These are phyloP conservation scores for Drosophila equinoxialis DNA, from an alignment of 1,140 invertebrate species.

Conservation along the genomic window DNA sequence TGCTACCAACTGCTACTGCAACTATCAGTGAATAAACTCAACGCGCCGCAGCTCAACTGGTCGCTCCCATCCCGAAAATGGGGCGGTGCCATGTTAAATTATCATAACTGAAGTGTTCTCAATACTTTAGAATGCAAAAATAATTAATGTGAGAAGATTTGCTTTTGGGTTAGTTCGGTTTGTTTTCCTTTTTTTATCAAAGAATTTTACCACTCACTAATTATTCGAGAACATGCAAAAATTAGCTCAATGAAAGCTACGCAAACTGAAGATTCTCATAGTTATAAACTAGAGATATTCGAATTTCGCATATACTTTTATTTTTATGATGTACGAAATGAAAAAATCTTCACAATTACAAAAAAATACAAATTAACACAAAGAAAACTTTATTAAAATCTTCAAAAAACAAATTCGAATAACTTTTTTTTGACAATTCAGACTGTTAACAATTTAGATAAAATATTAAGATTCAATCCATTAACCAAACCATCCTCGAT, in stretches of 20 bases:
- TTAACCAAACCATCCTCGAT: no score
- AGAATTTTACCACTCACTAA: constrained; percentile 41
- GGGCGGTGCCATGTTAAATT: constrained; percentile 49
- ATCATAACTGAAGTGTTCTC: constrained; percentile 68
- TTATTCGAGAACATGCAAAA: constrained; percentile 64
- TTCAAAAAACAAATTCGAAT: no score
- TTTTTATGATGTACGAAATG: no score
- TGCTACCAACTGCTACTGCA: constrained; percentile 26
- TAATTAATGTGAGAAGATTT: constrained; percentile 76
- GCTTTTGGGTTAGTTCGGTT: constrained; percentile 26
- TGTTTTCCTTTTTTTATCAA: constrained; percentile 15
- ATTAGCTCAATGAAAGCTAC: constrained; percentile 50
- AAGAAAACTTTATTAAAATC: no score
- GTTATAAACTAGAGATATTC: neutral
- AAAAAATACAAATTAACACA: neutral
- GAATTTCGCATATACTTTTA: no score
- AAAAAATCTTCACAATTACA: neutral
- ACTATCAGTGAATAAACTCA: neutral
- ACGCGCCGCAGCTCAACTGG: neutral
- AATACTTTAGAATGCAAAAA: constrained; percentile 74
- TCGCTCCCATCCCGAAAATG: constrained; percentile 4
- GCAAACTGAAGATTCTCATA: constrained; percentile 71
- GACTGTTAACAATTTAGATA: no score
- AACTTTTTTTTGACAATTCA: no score
- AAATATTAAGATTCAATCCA: no score